Base-by-base conservation (phyloP, 37 sponge, comb jelly and placozoan species). In the Oopsacas minuta region DNA sequence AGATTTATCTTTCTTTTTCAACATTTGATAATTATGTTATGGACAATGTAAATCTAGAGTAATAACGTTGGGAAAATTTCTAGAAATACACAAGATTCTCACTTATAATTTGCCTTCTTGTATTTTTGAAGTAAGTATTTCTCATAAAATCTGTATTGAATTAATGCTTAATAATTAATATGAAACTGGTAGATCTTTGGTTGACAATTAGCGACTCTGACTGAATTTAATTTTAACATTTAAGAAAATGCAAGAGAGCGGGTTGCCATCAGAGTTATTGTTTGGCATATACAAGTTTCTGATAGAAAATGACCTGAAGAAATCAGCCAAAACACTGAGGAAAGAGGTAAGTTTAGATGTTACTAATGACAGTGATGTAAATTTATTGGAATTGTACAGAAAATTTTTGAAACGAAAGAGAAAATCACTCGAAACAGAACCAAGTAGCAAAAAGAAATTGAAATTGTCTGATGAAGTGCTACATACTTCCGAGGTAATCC, bases 311-410 rank as follows among this genome's bases (percentile, higher is more conserved):
- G 83, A 82, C 23, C n/a, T 82, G 83, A 82, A 82, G 36, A 82
- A 37, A 28, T 34, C 83, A 82, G 83, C 83, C 3, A 84, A 85
- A 39, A 17, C 88, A 84, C 75, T 61, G 28, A 3, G 75, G 30
- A 61, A 61, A 61, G 75, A 61, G 28, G 75, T 61, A 61, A 61
- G 75, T 61, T 12, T 61, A 34, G 75, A 61, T 3, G 20, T 12
- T 32, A 3, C 20, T 20, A 25, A 61, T 25, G 30, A 61, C 28
- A n/a, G 28, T 25, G 75, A 61, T 61, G 75, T 61, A 32, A n/a
- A 61, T 34, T 61, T 61, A n/a, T 25, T 61, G 22, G 75, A 10
- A 28, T 7, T 38, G 5, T 38, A 82, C 83, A 38, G 38, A 28
- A 82, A 37, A 82, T 82, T 34, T 17, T 37, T 82, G 83, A 38